Base-by-base conservation (phyloP, 2,888 invertebrate genomes). In the Eulithis prunata region DNA sequence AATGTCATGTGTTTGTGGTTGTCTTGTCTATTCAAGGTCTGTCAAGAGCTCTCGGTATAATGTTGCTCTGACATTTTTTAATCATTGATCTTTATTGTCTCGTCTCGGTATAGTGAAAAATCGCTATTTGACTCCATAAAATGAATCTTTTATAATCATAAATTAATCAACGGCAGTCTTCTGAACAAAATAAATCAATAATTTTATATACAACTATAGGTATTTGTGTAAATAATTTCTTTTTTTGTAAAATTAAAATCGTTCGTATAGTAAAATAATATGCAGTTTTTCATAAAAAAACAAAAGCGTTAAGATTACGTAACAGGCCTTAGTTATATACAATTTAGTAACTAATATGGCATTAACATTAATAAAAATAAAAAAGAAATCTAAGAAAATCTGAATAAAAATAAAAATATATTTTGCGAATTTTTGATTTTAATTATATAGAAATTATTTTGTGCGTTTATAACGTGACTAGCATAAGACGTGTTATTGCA, bases 401-500 rank as follows among this genome's bases (percentile, higher is more conserved):
- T 66, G 68, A 78, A 75, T 76, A 71, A 81, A 77, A 79, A 78
- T 70, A 73, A 76, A 75, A 74, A 75, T 74, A 74, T 75, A 77
- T 76, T 41, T 76, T 81, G 79, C 71, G 69, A 75, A 75, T 72
- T 77, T 80, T 75, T 75, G 64, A 75, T 77, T 78, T 75, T 80
- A 79, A 81, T 32, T 32, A 32, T 5, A 32, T 84, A 83, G 87
- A 82, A 82, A 85, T 82, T 77, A 79, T 79, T 85, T 90, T 91
- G 91, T 91, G 91, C 92, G 91, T 88, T 89, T 84, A 85, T 84
- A 89, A 86, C 83, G 80, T 93, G 92, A 93, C 92, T 93, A 93
- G 92, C 91, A 92, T 92, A 87, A 90, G 90, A 89, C 81, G 87
- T 90, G 89, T 90, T 92, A 93, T 93, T 93, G 92, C 92, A 83